Evolutionary conservation across 2,888 invertebrate species (phyloP).

Genomic region (Bellardia pandia): DNA sequence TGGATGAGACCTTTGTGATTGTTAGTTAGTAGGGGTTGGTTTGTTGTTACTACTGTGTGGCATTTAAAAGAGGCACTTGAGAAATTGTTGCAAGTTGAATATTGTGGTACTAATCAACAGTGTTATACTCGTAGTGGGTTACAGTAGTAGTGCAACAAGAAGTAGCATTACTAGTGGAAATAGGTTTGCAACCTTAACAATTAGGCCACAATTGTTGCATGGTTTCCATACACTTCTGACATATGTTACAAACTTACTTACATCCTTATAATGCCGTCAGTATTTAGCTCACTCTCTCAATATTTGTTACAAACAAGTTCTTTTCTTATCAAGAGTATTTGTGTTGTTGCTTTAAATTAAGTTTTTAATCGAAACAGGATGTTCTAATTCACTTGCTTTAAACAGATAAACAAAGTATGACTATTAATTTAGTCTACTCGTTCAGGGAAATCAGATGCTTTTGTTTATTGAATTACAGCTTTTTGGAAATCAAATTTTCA

Average conservation of each 20-base stretch:
- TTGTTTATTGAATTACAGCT: no score
- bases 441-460: no score
- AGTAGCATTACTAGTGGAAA: not conserved
- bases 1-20: conserved; percentile 18
- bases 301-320: not conserved
- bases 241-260: not conserved
- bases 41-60: conserved; percentile 56
- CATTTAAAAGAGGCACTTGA: conserved; percentile 54
- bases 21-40: conserved; percentile 21
- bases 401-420: not conserved
- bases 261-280: not conserved
- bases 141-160: not conserved
- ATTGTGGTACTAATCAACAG: conserved; percentile 43
- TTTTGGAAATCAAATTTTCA: no score
- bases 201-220: conserved; percentile 53
- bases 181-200: conserved; percentile 17
- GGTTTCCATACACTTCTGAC: conserved; percentile 3
- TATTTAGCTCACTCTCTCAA: not conserved
- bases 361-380: conserved; percentile 9
- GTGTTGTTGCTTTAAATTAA: not conserved
- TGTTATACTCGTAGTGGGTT: not conserved
- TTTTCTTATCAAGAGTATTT: not conserved
- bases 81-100: conserved; percentile 61
- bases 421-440: no score
- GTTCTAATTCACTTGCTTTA: not conserved